Evolutionary conservation across 2,888 invertebrate genomes (phyloP).

Genomic region (Shargacucullia verbasci): DNA sequence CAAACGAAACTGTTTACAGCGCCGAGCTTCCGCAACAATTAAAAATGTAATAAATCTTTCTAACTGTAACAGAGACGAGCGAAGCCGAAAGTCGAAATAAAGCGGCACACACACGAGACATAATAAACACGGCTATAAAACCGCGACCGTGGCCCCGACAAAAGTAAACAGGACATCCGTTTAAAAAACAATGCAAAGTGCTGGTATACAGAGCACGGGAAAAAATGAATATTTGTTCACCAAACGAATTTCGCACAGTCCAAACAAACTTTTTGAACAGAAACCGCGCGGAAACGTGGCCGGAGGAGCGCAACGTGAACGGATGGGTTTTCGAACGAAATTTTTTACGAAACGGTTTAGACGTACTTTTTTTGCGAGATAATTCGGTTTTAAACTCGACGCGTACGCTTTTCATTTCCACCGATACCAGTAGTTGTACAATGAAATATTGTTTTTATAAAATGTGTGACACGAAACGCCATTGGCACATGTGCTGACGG

Average conservation of each 20-base stretch:
- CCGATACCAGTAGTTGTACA: constrained; percentile 40
- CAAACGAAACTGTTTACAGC: constrained; percentile 49
- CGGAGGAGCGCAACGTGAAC: constrained; percentile 55
- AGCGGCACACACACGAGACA: constrained; percentile 58
- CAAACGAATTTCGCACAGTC: constrained; percentile 74
- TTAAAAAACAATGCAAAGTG: constrained; percentile 77
- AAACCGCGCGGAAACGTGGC: constrained; percentile 67
- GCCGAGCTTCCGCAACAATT: constrained; percentile 50
- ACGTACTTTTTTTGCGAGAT: constrained; percentile 56
- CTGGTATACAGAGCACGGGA: constrained; percentile 54
- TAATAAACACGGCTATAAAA: constrained; percentile 69
- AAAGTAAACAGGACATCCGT: constrained; percentile 78
- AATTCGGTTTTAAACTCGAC: constrained; percentile 62
- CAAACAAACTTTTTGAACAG: constrained; percentile 73
- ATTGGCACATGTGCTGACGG: constrained; percentile 27
- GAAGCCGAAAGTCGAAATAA: constrained; percentile 54
- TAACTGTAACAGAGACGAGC: constrained; percentile 62
- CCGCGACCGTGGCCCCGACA: constrained; percentile 65
- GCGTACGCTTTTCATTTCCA: constrained; percentile 49
- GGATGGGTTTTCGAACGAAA: constrained; percentile 64
- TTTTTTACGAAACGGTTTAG: constrained; percentile 63
- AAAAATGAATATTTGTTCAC: constrained; percentile 73
- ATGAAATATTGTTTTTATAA: constrained; percentile 42
- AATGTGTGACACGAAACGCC: constrained; percentile 15
- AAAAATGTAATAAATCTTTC: constrained; percentile 63